phyloP scores from a whole-genome alignment of 2,113 vertebrate species.

The Syrmaticus mikado region DNA sequence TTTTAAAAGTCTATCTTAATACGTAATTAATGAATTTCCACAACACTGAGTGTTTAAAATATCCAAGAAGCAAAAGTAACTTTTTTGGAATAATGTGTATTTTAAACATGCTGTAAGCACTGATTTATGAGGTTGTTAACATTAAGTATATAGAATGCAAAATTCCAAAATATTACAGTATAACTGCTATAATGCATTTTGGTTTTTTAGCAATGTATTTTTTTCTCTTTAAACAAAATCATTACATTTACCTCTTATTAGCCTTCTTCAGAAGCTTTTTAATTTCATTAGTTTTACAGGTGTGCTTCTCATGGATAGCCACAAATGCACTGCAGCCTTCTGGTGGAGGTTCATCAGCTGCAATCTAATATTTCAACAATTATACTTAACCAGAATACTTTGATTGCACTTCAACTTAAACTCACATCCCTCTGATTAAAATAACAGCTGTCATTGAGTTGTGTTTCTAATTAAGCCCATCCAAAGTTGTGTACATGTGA shows the following conservation, averaged over 20 bases:
- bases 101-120: neutral
- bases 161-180: neutral
- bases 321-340: slow-evolving; percentile 90
- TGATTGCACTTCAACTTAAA: slow-evolving; percentile 67
- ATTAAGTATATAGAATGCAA: neutral
- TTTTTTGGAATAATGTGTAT: neutral
- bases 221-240: neutral
- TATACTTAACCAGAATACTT: slow-evolving; percentile 66
- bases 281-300: slow-evolving; percentile 91
- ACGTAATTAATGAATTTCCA: neutral
- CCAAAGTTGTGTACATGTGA: neutral
- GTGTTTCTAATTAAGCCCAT: slow-evolving; percentile 58
- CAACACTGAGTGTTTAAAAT: neutral
- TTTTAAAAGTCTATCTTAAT: neutral
- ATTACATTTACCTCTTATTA: slow-evolving; percentile 84
- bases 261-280: slow-evolving; percentile 94
- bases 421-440: slow-evolving; percentile 72
- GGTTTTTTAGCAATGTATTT: neutral
- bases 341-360: slow-evolving; percentile 90
- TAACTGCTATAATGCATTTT: neutral
- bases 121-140: neutral
- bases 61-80: neutral
- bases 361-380: slow-evolving; percentile 87
- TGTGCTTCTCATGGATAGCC: slow-evolving; percentile 87
- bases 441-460: slow-evolving; percentile 61